Evolutionary conservation across 2,888 invertebrate genomes (phyloP), one percentile per base, ranked within the genome.

Genomic region (Drosophila differens): DNA sequence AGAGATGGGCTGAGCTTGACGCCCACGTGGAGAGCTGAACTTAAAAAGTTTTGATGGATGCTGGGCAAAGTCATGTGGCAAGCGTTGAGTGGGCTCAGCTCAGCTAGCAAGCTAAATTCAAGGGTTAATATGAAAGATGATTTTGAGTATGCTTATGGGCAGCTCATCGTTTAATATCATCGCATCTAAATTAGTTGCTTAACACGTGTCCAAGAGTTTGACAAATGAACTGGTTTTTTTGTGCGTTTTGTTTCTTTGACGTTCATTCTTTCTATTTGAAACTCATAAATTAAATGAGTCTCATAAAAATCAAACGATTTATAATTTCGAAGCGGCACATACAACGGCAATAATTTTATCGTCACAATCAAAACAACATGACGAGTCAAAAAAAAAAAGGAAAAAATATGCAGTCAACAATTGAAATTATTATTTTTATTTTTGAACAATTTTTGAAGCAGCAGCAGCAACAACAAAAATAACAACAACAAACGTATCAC

Each of bases 311-410:
- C 71, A 76, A 79, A 80, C 65, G 69, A 75, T 85, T 73, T 77
- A 81, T 71, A 71, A 78, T 83, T 83, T 81, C 62, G 22, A 66
- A 57, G 39, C 47, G 66, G 59, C 55, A 47, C 44, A 44, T 30
- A 49, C 54, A 37, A 73, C 59, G 70, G 68, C 70, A 70, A 59
- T 67, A 70, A 72, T 69, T 72, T 81, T 78, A 83, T 83, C 81
- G 74, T 70, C 47, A 28, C 72, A 74, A 88, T 85, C 84, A 81
- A 81, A 85, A 83, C 75, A 88, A 81, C 69, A 81, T 85, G 89
- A 85, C 85, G 73, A 59, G 70, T 47, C 72, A 25, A 76, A 79
- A 81, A 82, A 75, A 60, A 25, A 10, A 55, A 25, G 44, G 41
- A 47, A 72, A 47, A 74, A 70, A 83, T 86, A 74, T 86, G 75